Conservation (phyloP, 2,797 vertebrate genomes). For the Enteromius radiatus region DNA sequence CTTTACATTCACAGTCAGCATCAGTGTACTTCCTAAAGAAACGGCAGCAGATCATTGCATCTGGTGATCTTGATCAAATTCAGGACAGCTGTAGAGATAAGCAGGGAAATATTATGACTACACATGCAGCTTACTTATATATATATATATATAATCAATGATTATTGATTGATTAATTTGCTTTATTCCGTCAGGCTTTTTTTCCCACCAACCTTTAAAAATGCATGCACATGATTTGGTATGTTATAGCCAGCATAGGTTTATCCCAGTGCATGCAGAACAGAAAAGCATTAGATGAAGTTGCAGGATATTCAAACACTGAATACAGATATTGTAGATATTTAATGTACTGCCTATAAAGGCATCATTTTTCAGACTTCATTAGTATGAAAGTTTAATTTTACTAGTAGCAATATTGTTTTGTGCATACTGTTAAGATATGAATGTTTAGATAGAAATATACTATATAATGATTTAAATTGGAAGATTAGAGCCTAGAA, state of each 20-base stretch:
- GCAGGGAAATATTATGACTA: background rate
- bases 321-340: slow-evolving; percentile 2
- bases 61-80: background rate
- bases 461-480: background rate
- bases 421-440: background rate
- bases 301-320: background rate
- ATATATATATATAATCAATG: background rate
- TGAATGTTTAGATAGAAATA: background rate
- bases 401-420: background rate
- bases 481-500: background rate
- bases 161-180: background rate
- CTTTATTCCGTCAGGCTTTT: background rate
- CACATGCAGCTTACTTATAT: background rate
- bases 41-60: background rate
- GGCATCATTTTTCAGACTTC: background rate
- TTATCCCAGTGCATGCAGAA: background rate
- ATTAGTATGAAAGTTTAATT: background rate
- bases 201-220: background rate
- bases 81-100: background rate
- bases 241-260: background rate
- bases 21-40: background rate
- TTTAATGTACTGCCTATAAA: background rate
- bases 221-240: background rate
- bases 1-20: background rate
- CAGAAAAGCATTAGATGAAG: background rate